Conservation (phyloP, 2,797 vertebrate species). For the Takifugu rubripes region DNA sequence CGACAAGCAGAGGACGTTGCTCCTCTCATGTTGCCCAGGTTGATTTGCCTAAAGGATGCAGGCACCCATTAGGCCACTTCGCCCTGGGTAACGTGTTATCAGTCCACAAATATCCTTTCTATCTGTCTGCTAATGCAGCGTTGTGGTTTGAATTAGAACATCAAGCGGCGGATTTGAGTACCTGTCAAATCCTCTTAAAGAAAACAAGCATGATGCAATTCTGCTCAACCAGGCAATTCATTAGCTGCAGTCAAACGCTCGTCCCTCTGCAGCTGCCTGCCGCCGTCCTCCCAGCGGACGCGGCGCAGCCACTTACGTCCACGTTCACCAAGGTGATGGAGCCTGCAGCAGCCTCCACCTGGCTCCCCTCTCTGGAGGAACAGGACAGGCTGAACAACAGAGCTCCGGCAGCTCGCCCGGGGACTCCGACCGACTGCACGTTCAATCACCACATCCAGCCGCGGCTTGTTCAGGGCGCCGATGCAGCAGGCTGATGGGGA, state of each 20-base stretch:
- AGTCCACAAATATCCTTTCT: conserved; percentile 9
- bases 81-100: not conserved
- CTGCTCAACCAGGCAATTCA: conserved; percentile 74
- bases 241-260: conserved; percentile 67
- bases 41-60: not conserved
- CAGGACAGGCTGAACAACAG: conserved; percentile 66
- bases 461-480: conserved; percentile 34
- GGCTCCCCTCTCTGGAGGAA: conserved; percentile 66
- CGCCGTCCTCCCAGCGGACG: conserved; percentile 59
- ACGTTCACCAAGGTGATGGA: conserved; percentile 77
- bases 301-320: conserved; percentile 52
- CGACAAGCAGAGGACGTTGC: conserved; percentile 32
- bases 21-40: conserved; percentile 4
- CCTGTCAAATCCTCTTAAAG: conserved; percentile 72
- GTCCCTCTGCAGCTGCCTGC: conserved; percentile 57
- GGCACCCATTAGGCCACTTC: conserved; percentile 1
- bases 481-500: conserved; percentile 1
- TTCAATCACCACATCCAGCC: conserved; percentile 65
- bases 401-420: conserved; percentile 48
- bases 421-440: conserved; percentile 61
- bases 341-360: conserved; percentile 77
- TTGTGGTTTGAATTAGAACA: conserved; percentile 61
- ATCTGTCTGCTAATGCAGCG: conserved; percentile 25
- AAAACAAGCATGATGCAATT: conserved; percentile 73
- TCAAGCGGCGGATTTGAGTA: conserved; percentile 64